Evolutionary conservation across 1,140 invertebrate genomes (phyloP), one percentile per base, ranked within the genome.

Genomic region (Aphidius gifuensis): DNA sequence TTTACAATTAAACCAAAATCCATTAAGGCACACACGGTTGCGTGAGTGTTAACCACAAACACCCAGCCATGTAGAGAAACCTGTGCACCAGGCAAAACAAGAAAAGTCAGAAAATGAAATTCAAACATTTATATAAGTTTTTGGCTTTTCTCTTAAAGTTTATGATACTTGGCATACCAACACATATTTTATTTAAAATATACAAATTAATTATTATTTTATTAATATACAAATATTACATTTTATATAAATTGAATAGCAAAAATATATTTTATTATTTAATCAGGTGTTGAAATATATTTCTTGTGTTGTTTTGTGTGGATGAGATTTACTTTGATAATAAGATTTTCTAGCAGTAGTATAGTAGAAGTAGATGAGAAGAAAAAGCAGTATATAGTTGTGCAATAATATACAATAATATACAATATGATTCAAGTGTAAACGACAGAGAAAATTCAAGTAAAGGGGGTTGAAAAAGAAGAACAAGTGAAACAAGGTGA

Each of bases 291-390:
- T 16, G 16, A 16, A 16, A 16, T 16, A 32, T 32, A 32, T 32
- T 32, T 32, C 23, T 55, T 55, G 40, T 42, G 56, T 75, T 76
- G 76, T 76, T 76, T 75, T 71, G 69, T 60, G 21, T 49, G 69
- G 74, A 79, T 75, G 75, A 76, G 76, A 79, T 75, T 76, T 74
- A 73, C 74, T 67, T 73, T 76, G 74, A 78, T 80, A 80, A 80
- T 78, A 80, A 79, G 75, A 79, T 76, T 70, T 70, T 32, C 2
- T 32, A 32, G 69, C 68, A 69, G 65, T 66, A 46, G 23, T 39
- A 53, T 54, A 51, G 23, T 50, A 59, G 45, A 49, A 9, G 49
- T 61, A 56, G 23, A 32, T 4, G 4, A 32, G 42, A 68, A 61
- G 53, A 59, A 43, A 45, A 32, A 32, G 23, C 4, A 32, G 23